Evolutionary conservation across 92 coral and sea anemone species (phyloP).

Genomic region (Plumapathes pennacea): DNA sequence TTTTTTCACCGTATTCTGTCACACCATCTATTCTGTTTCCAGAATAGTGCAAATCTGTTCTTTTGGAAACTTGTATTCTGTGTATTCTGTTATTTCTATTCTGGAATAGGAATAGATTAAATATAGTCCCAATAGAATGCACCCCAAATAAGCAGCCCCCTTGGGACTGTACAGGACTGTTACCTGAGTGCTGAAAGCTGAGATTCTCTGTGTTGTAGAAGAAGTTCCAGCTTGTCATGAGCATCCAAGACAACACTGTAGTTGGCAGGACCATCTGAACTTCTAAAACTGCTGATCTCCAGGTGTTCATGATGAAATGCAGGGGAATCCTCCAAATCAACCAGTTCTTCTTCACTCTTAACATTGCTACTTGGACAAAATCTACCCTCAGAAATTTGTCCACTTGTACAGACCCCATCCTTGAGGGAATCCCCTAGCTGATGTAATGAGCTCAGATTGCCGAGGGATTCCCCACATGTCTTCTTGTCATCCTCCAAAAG

Average conservation of each 20-base stretch:
- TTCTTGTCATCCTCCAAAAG: neutral
- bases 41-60: too few species aligned
- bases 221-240: neutral
- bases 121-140: too few species aligned
- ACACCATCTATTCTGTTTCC: too few species aligned
- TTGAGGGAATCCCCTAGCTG: neutral
- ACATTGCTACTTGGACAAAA: neutral
- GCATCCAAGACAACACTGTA: too few species aligned
- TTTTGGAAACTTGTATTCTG: too few species aligned
- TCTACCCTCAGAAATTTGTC: neutral
- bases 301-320: too few species aligned
- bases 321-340: too few species aligned
- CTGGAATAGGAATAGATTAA: too few species aligned
- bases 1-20: too few species aligned
- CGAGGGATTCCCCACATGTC: neutral
- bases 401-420: neutral
- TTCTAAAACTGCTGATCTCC: too few species aligned
- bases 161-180: neutral
- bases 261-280: too few species aligned
- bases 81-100: too few species aligned
- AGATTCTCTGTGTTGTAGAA: slow-evolving; percentile 1
- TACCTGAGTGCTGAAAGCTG: slow-evolving; percentile 22
- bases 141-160: neutral
- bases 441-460: neutral
- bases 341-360: neutral